phyloP scores from a whole-genome alignment of 2,113 vertebrate genomes.

The Tachysurus fulvidraco region DNA sequence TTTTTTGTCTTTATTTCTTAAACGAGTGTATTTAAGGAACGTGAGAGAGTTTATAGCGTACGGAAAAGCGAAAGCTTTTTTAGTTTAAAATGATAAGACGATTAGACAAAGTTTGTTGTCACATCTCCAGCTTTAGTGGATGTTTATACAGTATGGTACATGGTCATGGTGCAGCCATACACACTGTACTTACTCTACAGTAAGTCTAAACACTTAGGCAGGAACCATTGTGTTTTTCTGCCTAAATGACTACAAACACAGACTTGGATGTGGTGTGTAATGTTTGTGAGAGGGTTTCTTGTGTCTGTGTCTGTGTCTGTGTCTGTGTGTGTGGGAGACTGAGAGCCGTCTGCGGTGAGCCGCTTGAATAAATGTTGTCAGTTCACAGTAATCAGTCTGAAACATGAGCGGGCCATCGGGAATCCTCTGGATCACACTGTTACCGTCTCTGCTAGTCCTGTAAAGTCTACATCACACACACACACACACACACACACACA shows the following conservation, averaged over 20 bases:
- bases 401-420: neutral
- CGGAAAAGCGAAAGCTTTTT: neutral
- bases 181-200: neutral
- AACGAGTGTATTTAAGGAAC: neutral
- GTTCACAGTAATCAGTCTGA: neutral
- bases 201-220: neutral
- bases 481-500: neutral
- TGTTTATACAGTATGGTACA: neutral
- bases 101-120: neutral
- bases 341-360: constrained; percentile 3
- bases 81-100: neutral
- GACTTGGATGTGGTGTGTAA: constrained; percentile 7
- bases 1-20: neutral
- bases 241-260: neutral
- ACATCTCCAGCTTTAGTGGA: neutral
- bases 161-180: neutral
- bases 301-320: neutral
- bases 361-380: constrained; percentile 6
- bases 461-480: neutral
- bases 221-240: neutral
- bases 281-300: neutral
- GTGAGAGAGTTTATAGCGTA: neutral
- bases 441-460: neutral
- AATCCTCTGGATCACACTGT: neutral
- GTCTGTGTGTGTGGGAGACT: neutral